Percentiles rank a stretch among this genome's conserved stretches.
Evolutionary conservation across 2,888 invertebrate species (phyloP).

Genomic region (Merodon equestris): DNA sequence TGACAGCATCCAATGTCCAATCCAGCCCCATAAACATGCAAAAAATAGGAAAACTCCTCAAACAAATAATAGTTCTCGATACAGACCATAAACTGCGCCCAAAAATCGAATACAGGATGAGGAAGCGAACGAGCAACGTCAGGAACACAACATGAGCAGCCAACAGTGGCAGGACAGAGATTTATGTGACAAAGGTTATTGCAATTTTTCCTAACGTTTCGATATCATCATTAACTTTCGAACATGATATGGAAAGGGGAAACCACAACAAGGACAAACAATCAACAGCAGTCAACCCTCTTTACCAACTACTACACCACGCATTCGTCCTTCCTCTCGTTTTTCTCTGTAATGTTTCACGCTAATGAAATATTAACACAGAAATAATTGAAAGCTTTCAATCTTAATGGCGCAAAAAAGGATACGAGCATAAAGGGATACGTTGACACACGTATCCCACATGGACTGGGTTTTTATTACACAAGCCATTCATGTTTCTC

Average conservation of each 20-base stretch:
- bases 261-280: slow-evolving; percentile 53
- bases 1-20: no score
- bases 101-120: neutral
- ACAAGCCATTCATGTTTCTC: slow-evolving; percentile 47
- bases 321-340: neutral
- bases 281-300: no score
- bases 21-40: no score
- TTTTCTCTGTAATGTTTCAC: slow-evolving; percentile 69
- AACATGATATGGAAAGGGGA: slow-evolving; percentile 7
- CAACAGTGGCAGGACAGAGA: slow-evolving; percentile 35
- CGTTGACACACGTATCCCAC: neutral
- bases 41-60: no score
- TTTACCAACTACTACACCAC: slow-evolving; percentile 4
- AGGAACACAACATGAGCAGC: slow-evolving; percentile 15
- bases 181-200: slow-evolving; percentile 64
- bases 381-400: slow-evolving; percentile 77
- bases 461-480: slow-evolving; percentile 38
- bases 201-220: slow-evolving; percentile 64
- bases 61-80: slow-evolving; percentile 32
- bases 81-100: slow-evolving; percentile 1
- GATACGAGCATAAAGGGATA: neutral
- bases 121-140: slow-evolving; percentile 12
- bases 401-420: slow-evolving; percentile 58
- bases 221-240: slow-evolving; percentile 44
- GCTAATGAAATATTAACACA: slow-evolving; percentile 77